Percentiles rank a stretch among this genome's conserved stretches.
These are phyloP conservation scores for Pao palembangensis DNA, from an alignment of 2,113 vertebrate genomes.

Conservation along the genomic window DNA sequence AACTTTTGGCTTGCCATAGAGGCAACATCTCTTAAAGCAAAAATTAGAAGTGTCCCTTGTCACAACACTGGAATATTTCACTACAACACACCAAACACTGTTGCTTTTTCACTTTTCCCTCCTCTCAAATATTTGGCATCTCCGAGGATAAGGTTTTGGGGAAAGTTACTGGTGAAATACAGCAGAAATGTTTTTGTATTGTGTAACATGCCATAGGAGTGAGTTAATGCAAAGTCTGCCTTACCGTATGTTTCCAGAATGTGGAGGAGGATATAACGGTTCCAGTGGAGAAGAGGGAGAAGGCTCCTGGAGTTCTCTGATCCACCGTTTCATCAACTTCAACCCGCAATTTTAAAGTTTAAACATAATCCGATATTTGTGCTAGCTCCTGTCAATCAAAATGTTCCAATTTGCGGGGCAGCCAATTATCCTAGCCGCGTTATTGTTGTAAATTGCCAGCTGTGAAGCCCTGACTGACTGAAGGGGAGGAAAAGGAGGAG, in stretches of 20 bases:
- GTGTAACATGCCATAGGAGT: no score
- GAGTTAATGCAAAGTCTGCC: background rate
- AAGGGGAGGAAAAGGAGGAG: conserved; percentile 35
- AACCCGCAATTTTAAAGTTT: background rate
- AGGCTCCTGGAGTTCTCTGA: background rate
- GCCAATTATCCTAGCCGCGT: conserved; percentile 24
- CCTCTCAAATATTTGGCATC: no score
- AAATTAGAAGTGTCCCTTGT: no score
- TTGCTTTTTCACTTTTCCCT: no score
- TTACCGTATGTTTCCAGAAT: conserved; percentile 43
- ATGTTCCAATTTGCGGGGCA: conserved; percentile 10
- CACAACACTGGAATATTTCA: no score
- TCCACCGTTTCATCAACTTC: no score
- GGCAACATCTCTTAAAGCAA: no score
- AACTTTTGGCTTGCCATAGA: no score
- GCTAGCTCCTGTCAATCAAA: conserved; percentile 16
- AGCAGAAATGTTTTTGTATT: no score
- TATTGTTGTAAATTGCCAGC: conserved; percentile 63
- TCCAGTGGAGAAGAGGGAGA: conserved; percentile 31
- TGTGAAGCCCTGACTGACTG: conserved; percentile 48
- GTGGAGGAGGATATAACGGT: conserved; percentile 45
- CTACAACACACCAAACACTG: no score
- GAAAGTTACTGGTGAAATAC: no score
- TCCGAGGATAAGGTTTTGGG: no score
- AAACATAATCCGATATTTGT: background rate